Conservation (phyloP, 2,113 vertebrate species). For the Rhinopomastus cyanomelas region DNA sequence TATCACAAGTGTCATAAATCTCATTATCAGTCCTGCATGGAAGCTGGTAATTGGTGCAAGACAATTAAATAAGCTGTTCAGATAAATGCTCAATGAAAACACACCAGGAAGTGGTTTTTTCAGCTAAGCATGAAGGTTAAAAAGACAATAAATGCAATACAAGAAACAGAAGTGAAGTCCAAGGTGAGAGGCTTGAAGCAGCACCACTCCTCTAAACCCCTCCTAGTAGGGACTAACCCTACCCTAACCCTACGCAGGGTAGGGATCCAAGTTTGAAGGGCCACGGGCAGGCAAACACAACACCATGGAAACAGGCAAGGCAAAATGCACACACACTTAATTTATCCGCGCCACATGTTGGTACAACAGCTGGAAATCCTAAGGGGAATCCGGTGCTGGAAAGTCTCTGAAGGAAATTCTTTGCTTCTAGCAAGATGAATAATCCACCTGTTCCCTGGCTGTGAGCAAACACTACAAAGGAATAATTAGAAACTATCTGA, state of each 20-base stretch:
- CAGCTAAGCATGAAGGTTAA: neutral
- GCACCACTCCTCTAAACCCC: neutral
- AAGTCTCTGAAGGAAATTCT: constrained; percentile 39
- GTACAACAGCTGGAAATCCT: neutral
- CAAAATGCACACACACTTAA: neutral
- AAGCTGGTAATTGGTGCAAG: neutral
- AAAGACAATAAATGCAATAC: neutral
- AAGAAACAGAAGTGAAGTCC: neutral
- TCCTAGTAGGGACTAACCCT: no score
- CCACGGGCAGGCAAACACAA: neutral
- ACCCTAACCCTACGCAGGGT: neutral
- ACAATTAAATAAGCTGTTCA: neutral
- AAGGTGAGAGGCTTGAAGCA: neutral
- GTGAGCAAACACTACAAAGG: constrained; percentile 62
- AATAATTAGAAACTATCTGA: constrained; percentile 72
- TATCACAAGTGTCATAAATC: neutral
- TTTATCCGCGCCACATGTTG: accelerated
- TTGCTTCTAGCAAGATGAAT: constrained; percentile 53
- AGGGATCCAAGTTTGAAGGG: neutral
- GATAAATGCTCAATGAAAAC: neutral
- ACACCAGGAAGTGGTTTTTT: neutral
- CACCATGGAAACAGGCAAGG: neutral
- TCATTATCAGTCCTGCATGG: neutral
- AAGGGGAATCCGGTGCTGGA: neutral
- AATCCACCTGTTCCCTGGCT: constrained; percentile 18